Base-by-base conservation (phyloP, 1,140 invertebrate species). In the Mizuhopecten yessoensis region DNA sequence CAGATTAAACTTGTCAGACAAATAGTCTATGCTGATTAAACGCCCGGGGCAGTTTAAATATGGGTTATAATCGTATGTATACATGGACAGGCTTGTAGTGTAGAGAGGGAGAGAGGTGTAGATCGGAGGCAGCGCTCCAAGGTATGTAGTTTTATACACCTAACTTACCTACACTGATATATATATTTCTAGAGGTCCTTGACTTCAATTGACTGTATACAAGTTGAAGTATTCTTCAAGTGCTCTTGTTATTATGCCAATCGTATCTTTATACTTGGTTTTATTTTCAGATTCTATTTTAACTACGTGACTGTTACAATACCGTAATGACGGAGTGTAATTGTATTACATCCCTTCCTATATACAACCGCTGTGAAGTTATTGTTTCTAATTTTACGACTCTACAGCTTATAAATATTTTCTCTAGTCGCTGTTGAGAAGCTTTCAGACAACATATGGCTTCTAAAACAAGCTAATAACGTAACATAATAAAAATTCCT, bases 1-100 rank as follows among this genome's bases (percentile, higher is more conserved):
- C 57, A 75, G 57, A 75, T 75, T 75, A 75, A 29, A n/a, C 23
- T 75, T 75, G 57, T 75, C 57, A 75, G 57, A 75, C 57, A 75
- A 75, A 75, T 75, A 75, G 57, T 75, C 57, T 75, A 13, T 29
- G 57, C 23, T 17, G 57, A 9, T 29, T 75, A 75, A 75, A 75
- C 5, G 57, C 57, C 29, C 17, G 57, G 57, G 57, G 57, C 57
- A 75, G 57, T 75, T 75, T n/a, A 75, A 75, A 75, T 75, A 75
- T 29, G 57, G 45, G 57, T 75, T 75, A 75, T 75, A 29, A 75
- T 29, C n/a, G 57, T 1, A 75, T 23, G 57, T 29, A 29, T n/a
- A 45, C 17, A 17, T 45, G 42, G 42, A 45, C 17, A 45, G 42
- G 17, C 9, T 20, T 45, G 17, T 45, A 45, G 36, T 39, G 13